Conservation (phyloP, 2,797 vertebrate species). For the Rhadinocentrus ornatus region DNA sequence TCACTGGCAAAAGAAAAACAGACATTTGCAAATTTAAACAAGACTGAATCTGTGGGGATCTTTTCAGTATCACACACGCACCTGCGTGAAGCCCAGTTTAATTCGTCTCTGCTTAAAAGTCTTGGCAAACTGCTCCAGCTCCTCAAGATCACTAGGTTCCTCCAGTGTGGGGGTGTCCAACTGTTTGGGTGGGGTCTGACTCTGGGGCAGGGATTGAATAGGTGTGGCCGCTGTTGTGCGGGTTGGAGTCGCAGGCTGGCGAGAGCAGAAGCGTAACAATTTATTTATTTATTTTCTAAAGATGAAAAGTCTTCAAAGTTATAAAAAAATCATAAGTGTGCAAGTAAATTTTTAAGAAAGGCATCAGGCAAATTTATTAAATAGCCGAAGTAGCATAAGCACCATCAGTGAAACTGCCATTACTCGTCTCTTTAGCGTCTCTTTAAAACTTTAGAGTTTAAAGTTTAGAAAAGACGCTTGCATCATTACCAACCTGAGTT, state of each 20-base stretch:
- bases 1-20: conserved; percentile 5
- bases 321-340: not conserved
- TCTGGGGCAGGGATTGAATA: conserved; percentile 93
- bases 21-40: conserved; percentile 3
- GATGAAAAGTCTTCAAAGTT: not conserved
- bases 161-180: conserved; percentile 96
- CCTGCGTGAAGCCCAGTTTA: conserved; percentile 99
- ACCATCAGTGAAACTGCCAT: not conserved
- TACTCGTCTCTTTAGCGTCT: not conserved
- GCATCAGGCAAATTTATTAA: not conserved
- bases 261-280: conserved; percentile 16
- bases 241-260: conserved; percentile 96
- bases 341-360: not conserved
- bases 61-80: conserved; percentile 60
- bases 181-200: conserved; percentile 97
- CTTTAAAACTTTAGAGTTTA: not conserved
- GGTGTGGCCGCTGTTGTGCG: conserved; percentile 97
- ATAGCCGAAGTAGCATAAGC: too few species aligned
- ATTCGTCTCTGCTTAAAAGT: conserved; percentile 99
- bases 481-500: conserved; percentile 89
- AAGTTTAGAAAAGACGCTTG: conserved; percentile 8
- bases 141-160: conserved; percentile 99
- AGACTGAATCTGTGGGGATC: not conserved
- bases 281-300: not conserved
- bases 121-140: conserved; percentile 99